These are phyloP conservation scores for Porites rus DNA, from an alignment of 92 coral and sea anemone species.

Conservation along the genomic window DNA sequence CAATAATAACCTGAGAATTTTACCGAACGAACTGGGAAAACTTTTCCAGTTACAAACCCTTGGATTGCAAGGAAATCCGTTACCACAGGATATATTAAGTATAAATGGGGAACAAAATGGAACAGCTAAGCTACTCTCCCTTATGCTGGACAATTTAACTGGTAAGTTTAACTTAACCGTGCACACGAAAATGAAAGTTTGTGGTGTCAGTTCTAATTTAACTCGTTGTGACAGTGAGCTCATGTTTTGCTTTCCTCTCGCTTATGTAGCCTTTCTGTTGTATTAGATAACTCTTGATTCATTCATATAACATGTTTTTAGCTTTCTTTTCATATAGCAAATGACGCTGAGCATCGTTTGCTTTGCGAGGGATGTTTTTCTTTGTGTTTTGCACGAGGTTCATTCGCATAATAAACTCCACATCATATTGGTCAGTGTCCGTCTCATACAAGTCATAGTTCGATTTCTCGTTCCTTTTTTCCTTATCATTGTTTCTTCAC, in stretches of 20 bases:
- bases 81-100: slow-evolving; percentile 89
- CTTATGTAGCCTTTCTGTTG: background rate
- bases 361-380: slow-evolving; percentile 32
- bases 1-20: slow-evolving; percentile 93
- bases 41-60: slow-evolving; percentile 98
- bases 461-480: slow-evolving; percentile 1
- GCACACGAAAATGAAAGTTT: slow-evolving; percentile 54
- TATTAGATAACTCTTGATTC: background rate
- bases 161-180: slow-evolving; percentile 75
- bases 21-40: slow-evolving; percentile 99
- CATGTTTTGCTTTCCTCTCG: background rate
- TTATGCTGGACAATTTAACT: slow-evolving; percentile 92
- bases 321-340: background rate
- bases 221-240: slow-evolving; percentile 13
- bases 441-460: background rate
- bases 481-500: background rate
- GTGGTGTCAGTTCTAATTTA: slow-evolving; percentile 91
- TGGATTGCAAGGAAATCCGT: slow-evolving; percentile 96
- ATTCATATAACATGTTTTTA: background rate
- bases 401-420: slow-evolving; percentile 10
- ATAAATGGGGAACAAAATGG: slow-evolving; percentile 90
- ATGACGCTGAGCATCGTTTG: slow-evolving; percentile 20
- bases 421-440: slow-evolving; percentile 11
- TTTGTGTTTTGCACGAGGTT: slow-evolving; percentile 57
- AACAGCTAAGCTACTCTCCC: slow-evolving; percentile 89